These are phyloP conservation scores for Chloroceryle amazona DNA, from an alignment of 2,797 vertebrate species.

Conservation along the genomic window DNA sequence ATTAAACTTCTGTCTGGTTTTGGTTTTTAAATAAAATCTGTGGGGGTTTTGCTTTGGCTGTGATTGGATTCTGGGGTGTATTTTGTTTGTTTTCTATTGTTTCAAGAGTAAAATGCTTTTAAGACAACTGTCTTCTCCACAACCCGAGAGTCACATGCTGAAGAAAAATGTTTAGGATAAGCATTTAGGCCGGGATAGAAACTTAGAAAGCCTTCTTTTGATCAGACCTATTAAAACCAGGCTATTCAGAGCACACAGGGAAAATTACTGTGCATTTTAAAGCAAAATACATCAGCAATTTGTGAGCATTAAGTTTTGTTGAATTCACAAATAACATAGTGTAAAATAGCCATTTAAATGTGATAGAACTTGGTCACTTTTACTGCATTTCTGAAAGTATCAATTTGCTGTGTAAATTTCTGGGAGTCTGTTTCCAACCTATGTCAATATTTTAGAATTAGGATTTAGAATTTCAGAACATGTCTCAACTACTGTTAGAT, in stretches of 20 bases:
- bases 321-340: not conserved
- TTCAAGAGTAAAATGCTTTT: not conserved
- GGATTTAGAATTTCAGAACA: not conserved
- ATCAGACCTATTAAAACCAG: not conserved
- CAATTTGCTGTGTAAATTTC: not conserved
- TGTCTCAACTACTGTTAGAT: not conserved
- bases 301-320: not conserved
- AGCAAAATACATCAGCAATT: not conserved
- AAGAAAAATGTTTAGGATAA: not conserved
- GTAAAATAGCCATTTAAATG: not conserved
- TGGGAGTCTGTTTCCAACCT: not conserved
- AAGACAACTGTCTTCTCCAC: not conserved
- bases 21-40: not conserved
- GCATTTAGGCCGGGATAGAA: not conserved
- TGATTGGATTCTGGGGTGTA: not conserved
- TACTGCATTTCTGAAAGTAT: not conserved
- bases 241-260: not conserved
- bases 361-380: not conserved
- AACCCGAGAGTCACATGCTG: not conserved
- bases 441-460: not conserved
- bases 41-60: rapidly evolving
- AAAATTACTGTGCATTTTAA: not conserved
- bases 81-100: not conserved
- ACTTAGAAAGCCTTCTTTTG: not conserved
- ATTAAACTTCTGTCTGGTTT: not conserved